Base-by-base conservation (phyloP, 1,140 invertebrate species). In the Diorhabda carinulata region DNA sequence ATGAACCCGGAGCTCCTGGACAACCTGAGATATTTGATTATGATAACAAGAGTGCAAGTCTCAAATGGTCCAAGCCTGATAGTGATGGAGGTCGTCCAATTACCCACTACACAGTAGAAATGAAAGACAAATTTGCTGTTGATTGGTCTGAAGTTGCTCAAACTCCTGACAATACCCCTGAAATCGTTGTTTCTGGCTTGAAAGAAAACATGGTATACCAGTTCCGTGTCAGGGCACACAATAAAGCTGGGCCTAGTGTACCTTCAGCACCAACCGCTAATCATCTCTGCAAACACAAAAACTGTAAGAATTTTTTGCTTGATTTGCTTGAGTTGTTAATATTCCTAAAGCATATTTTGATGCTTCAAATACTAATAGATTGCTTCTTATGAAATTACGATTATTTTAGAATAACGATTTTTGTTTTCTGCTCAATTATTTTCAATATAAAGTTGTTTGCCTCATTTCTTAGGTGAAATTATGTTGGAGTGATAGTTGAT, bases 51-150 rank as follows among this genome's bases (percentile, higher is more conserved):
- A 94, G 91, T 72, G 96, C 94, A 0, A 90, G 91, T 2, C 83
- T 99, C 40, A 90, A 92, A 81, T 99, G 97, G 97, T 87, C 89
- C 58, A 89, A 91, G 77, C 97, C 97, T 8, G 87, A 89, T 43
- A 91, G 86, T 70, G 95, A 98, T 81, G 97, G 97, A 78, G 97
- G 98, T 42, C 88, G 96, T 70, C 93, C 96, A n/a, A 95, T 99
- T 71, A 89, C 90, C 61, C 93, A 96, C 74, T 99, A 99, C 77
- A 87, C 96, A 41, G 87, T 99, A 61, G 97, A 99, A 84, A 95
- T 95, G 85, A 98, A 97, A 79, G 95, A 98, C 78, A 98, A 98
- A 84, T 92, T 94, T 76, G 87, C 92, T 25, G 85, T 89, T 8
- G 93, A 96, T 66, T 98, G 95, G 95, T 84, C 86, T 43, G 93